Conservation (phyloP, 2,888 invertebrate species). For the Melikaiella ostensackeni region DNA sequence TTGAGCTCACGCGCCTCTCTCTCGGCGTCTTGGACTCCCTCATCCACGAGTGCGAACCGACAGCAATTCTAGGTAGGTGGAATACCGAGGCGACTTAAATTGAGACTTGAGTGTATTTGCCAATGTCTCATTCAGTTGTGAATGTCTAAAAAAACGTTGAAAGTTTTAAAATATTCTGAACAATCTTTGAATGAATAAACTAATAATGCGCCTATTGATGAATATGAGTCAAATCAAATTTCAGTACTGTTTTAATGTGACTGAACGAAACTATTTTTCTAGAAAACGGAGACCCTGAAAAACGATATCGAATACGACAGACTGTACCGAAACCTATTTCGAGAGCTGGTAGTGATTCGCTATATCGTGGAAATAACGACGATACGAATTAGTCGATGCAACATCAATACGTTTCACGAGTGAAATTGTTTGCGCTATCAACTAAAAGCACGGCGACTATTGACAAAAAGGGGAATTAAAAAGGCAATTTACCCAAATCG, state of each 20-base stretch:
- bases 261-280: background rate
- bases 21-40: no score
- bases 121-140: no score
- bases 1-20: no score
- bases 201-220: no score
- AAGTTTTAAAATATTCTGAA: no score
- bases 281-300: background rate
- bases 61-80: no score
- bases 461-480: background rate
- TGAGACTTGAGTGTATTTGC: no score
- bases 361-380: background rate
- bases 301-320: background rate
- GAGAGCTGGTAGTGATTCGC: background rate
- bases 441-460: background rate
- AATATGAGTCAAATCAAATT: background rate
- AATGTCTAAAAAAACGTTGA: no score
- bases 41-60: no score
- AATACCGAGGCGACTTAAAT: no score
- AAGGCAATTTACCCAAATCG: background rate
- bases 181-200: no score
- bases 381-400: background rate
- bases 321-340: background rate
- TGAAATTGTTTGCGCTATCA: background rate
- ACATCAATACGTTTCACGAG: background rate
- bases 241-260: background rate